Evolutionary conservation across 2,113 vertebrate genomes (phyloP).

Genomic region (Corythaeola cristata): DNA sequence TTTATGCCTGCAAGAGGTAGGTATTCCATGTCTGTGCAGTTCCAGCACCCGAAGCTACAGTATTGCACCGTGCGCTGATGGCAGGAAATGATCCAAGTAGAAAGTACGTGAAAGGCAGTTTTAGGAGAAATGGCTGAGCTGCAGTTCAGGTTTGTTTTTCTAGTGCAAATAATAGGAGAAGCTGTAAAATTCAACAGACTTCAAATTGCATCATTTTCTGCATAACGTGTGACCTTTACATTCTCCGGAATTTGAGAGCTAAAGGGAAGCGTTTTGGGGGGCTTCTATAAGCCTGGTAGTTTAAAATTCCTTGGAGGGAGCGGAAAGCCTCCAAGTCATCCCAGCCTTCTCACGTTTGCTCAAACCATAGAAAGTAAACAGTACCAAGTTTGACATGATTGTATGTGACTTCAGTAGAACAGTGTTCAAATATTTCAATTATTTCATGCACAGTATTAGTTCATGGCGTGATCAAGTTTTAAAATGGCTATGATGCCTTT

Average conservation of each 20-base stretch:
- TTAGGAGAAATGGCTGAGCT: not conserved
- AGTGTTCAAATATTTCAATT: not conserved
- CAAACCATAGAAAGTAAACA: not conserved
- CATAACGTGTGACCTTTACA: accelerated
- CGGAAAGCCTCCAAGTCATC: not conserved
- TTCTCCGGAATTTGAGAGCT: not conserved
- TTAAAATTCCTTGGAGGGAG: not conserved
- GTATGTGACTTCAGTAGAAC: not conserved
- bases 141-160: not conserved
- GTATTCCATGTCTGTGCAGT: accelerated
- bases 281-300: not conserved
- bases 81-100: not conserved
- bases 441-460: not conserved
- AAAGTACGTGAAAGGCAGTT: not conserved
- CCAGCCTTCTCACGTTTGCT: not conserved
- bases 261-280: not conserved
- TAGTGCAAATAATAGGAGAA: not conserved
- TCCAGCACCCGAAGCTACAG: not conserved
- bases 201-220: not conserved
- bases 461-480: not conserved
- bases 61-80: not conserved
- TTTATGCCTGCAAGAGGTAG: not conserved
- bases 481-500: not conserved
- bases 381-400: not conserved
- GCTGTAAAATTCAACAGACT: not conserved